Conservation (phyloP, 2,113 vertebrate species). For the Pomatorhinus ruficollis region DNA sequence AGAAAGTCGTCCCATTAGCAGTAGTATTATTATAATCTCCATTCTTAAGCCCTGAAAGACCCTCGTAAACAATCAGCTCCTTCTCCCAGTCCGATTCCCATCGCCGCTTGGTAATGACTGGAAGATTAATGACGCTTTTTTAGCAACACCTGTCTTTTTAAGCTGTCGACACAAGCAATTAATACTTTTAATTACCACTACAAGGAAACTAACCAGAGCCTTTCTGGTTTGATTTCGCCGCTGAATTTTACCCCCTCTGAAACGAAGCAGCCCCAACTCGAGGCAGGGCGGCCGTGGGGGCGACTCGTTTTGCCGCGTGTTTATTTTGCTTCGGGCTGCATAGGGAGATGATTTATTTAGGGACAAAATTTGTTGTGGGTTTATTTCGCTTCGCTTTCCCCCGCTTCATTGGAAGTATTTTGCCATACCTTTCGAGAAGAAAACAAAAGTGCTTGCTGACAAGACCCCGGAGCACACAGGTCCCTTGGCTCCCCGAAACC, state of each 20-base stretch:
- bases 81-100: neutral
- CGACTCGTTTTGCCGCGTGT: neutral
- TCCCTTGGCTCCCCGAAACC: neutral
- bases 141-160: conserved; percentile 55
- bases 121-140: conserved; percentile 67
- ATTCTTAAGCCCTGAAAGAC: conserved; percentile 25
- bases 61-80: conserved; percentile 28
- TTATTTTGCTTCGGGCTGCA: neutral
- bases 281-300: neutral
- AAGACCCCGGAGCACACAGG: neutral
- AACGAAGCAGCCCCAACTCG: neutral
- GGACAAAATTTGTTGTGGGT: rapidly evolving
- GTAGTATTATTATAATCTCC: neutral
- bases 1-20: neutral
- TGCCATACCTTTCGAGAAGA: neutral
- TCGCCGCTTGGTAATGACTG: neutral
- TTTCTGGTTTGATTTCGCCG: neutral
- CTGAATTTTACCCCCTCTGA: neutral
- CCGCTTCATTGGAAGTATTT: neutral
- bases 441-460: neutral
- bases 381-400: neutral
- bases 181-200: conserved; percentile 63
- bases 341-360: neutral
- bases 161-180: conserved; percentile 57
- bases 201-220: conserved; percentile 58